A percentile compares a stretch with the other conserved stretches of the same genome.
Evolutionary conservation across 2,888 invertebrate species (phyloP).

Genomic region (Apodemia duryi): DNA sequence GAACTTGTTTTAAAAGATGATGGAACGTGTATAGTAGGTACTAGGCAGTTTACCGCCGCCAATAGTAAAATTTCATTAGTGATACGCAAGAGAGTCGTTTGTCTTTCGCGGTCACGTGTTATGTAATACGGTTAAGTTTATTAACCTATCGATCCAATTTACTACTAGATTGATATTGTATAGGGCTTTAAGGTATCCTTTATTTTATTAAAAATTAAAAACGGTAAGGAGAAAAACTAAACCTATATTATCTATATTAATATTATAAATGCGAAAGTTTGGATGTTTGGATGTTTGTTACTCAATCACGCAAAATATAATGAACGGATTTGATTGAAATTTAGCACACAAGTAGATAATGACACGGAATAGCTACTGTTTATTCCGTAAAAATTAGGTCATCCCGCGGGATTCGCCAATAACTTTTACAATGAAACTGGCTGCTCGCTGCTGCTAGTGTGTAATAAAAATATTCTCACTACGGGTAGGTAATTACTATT

Average conservation of each 20-base stretch:
- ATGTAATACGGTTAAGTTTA: constrained; percentile 30
- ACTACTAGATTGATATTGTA: constrained; percentile 23
- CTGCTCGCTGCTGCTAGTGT: not conserved
- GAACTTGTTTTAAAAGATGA: not conserved
- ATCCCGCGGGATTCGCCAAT: too few relatives aligned
- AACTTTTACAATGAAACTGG: too few relatives aligned
- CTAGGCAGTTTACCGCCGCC: not conserved
- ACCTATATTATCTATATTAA: not conserved
- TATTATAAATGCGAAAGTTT: too few relatives aligned
- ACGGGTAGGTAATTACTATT: too few relatives aligned
- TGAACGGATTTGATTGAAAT: too few relatives aligned
- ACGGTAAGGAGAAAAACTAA: not conserved
- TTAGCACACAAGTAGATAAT: too few relatives aligned
- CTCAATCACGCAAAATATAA: too few relatives aligned
- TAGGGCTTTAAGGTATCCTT: constrained; percentile 19
- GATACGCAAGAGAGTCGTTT: constrained; percentile 50
- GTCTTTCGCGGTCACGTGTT: constrained; percentile 60
- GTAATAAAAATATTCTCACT: not conserved
- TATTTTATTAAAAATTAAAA: constrained; percentile 18
- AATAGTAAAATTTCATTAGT: constrained; percentile 34
- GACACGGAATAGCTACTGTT: too few relatives aligned
- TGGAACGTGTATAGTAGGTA: not conserved
- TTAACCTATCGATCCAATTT: constrained; percentile 27
- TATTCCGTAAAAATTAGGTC: too few relatives aligned
- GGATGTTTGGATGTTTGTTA: too few relatives aligned